Evolutionary conservation across 2,888 invertebrate genomes (phyloP).

Genomic region (Agrotis exclamationis): DNA sequence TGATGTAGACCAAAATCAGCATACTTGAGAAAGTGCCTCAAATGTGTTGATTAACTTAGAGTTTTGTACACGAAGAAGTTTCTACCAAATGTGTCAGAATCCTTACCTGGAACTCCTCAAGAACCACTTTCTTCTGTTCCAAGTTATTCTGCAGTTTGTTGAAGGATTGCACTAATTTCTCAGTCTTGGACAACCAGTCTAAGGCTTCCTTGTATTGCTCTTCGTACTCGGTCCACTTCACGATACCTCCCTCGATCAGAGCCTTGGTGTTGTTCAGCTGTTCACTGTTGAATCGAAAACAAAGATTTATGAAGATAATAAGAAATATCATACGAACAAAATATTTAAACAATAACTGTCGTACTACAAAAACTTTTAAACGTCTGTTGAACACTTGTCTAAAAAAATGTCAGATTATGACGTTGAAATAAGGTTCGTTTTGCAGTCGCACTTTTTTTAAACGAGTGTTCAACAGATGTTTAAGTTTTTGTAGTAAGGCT

Average conservation of each 20-base stretch:
- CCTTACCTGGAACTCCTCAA: slow-evolving; percentile 96
- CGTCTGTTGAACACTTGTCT: too few relatives aligned
- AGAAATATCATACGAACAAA: background rate
- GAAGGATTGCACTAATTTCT: slow-evolving; percentile 96
- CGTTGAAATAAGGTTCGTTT: too few relatives aligned
- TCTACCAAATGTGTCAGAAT: background rate
- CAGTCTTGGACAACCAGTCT: slow-evolving; percentile 97
- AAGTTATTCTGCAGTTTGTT: slow-evolving; percentile 97
- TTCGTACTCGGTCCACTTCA: slow-evolving; percentile 98
- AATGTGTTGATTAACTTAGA: too few relatives aligned
- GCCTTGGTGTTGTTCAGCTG: slow-evolving; percentile 95
- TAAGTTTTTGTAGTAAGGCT: too few relatives aligned
- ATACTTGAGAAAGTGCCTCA: too few relatives aligned
- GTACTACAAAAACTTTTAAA: too few relatives aligned
- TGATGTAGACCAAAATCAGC: too few relatives aligned
- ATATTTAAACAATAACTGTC: too few relatives aligned
- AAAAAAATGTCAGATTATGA: too few relatives aligned
- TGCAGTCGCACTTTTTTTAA: too few relatives aligned
- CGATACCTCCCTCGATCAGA: slow-evolving; percentile 96
- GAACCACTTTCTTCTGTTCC: slow-evolving; percentile 96
- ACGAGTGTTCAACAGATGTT: too few relatives aligned
- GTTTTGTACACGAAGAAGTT: too few relatives aligned
- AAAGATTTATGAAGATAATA: slow-evolving; percentile 22
- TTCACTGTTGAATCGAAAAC: slow-evolving; percentile 89
- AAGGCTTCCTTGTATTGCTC: slow-evolving; percentile 97